Evolutionary conservation across 1,140 invertebrate genomes (phyloP).

Genomic region (Drosophila biarmipes): DNA sequence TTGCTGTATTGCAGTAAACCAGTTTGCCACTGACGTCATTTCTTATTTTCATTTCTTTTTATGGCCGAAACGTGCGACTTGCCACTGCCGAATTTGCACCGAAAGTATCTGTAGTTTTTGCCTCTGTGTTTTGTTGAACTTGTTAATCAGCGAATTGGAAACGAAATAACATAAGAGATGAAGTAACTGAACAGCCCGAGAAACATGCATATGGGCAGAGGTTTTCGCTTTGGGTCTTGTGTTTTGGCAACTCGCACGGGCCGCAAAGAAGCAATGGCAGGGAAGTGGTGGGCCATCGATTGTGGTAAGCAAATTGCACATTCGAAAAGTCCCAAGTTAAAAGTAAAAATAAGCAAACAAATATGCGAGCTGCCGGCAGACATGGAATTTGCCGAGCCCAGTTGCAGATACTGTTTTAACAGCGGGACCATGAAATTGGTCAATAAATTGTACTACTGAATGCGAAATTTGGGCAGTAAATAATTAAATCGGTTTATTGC

Average conservation of each 20-base stretch:
- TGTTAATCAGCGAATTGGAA: slow-evolving; percentile 83
- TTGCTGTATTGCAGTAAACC: slow-evolving; percentile 65
- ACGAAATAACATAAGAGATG: slow-evolving; percentile 79
- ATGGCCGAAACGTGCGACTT: slow-evolving; percentile 61
- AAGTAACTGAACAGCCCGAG: slow-evolving; percentile 65
- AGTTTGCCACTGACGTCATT: slow-evolving; percentile 34
- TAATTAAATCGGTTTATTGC: slow-evolving; percentile 5
- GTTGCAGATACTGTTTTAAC: slow-evolving; percentile 24
- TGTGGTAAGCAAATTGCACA: slow-evolving; percentile 63
- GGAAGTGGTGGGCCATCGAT: slow-evolving; percentile 26
- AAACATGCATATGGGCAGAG: slow-evolving; percentile 51
- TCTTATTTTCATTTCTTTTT: slow-evolving; percentile 23
- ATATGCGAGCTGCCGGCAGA: slow-evolving; percentile 33
- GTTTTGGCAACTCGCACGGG: slow-evolving; percentile 38
- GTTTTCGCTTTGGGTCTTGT: slow-evolving; percentile 37
- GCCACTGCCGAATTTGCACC: slow-evolving; percentile 65
- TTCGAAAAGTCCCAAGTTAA: slow-evolving; percentile 43
- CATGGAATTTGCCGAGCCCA: slow-evolving; percentile 12
- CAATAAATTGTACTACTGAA: slow-evolving; percentile 23
- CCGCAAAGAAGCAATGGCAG: slow-evolving; percentile 21
- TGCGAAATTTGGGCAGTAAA: slow-evolving; percentile 7
- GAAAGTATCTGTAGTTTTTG: slow-evolving; percentile 53
- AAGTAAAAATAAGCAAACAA: slow-evolving; percentile 51
- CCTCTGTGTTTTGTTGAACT: slow-evolving; percentile 71
- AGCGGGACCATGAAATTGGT: slow-evolving; percentile 47